Conservation (phyloP, 2,888 invertebrate genomes). For the Cheilosia urbana region DNA sequence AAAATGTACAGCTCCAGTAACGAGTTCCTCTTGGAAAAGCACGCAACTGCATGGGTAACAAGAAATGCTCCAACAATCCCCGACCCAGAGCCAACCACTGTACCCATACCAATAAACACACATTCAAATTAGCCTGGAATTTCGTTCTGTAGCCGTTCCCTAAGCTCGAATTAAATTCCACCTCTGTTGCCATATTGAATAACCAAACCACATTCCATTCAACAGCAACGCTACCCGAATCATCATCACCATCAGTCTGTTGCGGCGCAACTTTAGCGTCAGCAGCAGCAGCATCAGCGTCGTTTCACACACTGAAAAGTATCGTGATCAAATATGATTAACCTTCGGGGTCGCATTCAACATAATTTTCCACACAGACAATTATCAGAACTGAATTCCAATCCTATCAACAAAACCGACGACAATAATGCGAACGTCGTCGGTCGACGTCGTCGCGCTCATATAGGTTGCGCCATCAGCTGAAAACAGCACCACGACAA, state of each 20-base stretch:
- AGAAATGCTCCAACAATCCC: too few relatives aligned
- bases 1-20: too few relatives aligned
- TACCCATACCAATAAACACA: too few relatives aligned
- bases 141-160: slow-evolving; percentile 10
- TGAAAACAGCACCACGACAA: background rate
- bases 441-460: background rate
- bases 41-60: too few relatives aligned
- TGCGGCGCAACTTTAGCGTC: background rate
- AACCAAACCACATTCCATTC: slow-evolving; percentile 60
- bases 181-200: slow-evolving; percentile 39
- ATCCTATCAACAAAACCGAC: slow-evolving; percentile 56
- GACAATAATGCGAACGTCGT: slow-evolving; percentile 4
- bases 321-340: slow-evolving; percentile 75
- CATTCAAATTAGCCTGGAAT: slow-evolving; percentile 24
- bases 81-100: background rate
- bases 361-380: slow-evolving; percentile 73
- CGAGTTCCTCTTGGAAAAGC: too few relatives aligned
- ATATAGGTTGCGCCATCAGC: slow-evolving; percentile 57
- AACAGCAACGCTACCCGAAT: slow-evolving; percentile 12
- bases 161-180: slow-evolving; percentile 28
- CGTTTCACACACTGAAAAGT: slow-evolving; percentile 45
- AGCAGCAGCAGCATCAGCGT: background rate
- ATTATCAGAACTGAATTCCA: slow-evolving; percentile 74
- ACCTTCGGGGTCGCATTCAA: slow-evolving; percentile 72
- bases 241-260: background rate